Evolutionary conservation across 2,113 vertebrate genomes (phyloP), one percentile per base, ranked within the genome.

Genomic region (Cynocephalus volans): DNA sequence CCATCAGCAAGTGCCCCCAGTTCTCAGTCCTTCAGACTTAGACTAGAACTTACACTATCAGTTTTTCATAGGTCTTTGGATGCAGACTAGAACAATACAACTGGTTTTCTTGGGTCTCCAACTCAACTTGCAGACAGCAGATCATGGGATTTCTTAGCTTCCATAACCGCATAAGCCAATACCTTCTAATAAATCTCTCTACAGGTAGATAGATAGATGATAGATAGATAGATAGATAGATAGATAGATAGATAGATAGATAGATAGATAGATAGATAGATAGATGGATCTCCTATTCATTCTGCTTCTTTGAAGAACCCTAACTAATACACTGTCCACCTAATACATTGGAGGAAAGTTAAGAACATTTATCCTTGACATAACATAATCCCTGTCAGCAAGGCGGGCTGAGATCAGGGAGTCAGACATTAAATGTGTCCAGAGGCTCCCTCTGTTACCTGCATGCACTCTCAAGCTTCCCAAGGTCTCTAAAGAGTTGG

Each of bases 331-430:
- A 50, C 12, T 33, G 1, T 56, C 24, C 13, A 21, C 67, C 64
- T 82, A 56, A 88, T 18, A 45, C 24, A 56, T 28, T 50, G 33
- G 33, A 79, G n/a, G 23, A 72, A 87, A 73, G 56, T 95, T 76
- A 41, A 92, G n/a, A 89, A 65, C 19, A 73, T 73, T 95, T 92
- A 81, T 56, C 45, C 21, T 84, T 92, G 24, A 31, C 26, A 54
- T 48, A 64, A 45, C 12, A 23, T 82, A 60, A 77, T 77, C 45
- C 24, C 36, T 75, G 24, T 67, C 67, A 85, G 33, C 2, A 77
- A 73, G 17, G 31, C 9, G 41, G 56, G 45, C 54, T 80, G 76
- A 93, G 58, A 21, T 64, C 26, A 36, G 31, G 50, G 36, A 21
- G 1, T 31, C 67, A 60, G 15, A 14, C 1, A 67, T 10, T 50